phyloP scores from a whole-genome alignment of 1,140 invertebrate species.

The Caerostris darwini region DNA sequence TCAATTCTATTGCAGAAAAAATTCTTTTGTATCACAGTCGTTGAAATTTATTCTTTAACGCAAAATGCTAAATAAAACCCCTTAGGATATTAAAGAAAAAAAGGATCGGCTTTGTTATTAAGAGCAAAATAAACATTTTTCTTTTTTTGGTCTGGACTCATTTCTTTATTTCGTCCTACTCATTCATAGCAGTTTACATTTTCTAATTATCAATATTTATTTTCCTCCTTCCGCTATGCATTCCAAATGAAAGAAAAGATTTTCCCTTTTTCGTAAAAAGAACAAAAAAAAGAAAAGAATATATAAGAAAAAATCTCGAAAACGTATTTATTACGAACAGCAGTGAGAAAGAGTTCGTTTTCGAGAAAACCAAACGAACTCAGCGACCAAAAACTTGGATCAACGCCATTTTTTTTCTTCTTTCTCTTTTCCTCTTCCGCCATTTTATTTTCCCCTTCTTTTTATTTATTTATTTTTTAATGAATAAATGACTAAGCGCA shows the following conservation, averaged over 20 bases:
- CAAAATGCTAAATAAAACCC: constrained; percentile 29
- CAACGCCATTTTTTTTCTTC: constrained; percentile 57
- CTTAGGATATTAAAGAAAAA: constrained; percentile 47
- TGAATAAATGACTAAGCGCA: constrained; percentile 65
- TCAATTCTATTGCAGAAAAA: background rate
- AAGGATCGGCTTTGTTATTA: constrained; percentile 52
- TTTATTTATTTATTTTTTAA: constrained; percentile 63
- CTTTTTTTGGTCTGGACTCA: background rate
- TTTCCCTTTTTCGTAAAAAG: background rate
- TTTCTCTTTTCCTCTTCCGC: background rate
- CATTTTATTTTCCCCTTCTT: constrained; percentile 45
- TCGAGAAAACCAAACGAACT: background rate
- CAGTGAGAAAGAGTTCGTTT: constrained; percentile 40
- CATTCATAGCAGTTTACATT: constrained; percentile 66
- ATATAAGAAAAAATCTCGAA: background rate
- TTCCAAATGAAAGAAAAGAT: constrained; percentile 54
- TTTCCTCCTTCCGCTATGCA: constrained; percentile 19
- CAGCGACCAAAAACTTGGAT: constrained; percentile 61
- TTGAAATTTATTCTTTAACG: constrained; percentile 52
- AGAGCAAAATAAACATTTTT: constrained; percentile 64
- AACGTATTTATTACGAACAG: constrained; percentile 62
- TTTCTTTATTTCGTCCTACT: constrained; percentile 55
- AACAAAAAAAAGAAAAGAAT: background rate
- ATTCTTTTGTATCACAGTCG: constrained; percentile 33
- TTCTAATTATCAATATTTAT: constrained; percentile 77